Base-by-base conservation (phyloP, 2,888 invertebrate genomes). In the Patella pellucida region DNA sequence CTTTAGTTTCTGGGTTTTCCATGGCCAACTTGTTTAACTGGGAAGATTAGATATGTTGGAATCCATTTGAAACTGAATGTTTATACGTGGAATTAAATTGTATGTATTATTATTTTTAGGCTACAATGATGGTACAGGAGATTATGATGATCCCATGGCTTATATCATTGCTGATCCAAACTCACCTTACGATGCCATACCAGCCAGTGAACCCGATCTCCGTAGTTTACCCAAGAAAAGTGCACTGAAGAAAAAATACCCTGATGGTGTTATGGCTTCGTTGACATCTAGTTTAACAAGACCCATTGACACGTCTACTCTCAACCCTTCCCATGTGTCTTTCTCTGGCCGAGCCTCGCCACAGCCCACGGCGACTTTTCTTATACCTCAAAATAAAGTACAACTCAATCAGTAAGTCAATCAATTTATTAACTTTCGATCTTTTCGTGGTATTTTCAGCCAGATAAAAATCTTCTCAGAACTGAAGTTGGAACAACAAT, bases 131-230 rank as follows among this genome's bases (percentile, higher is more conserved):
- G 62, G 62, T 56, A 56, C 56, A 56, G 56, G 56, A 23, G 62
- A 62, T 23, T 62, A 62, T 62, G 62, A 62, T 23, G 62, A 62
- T 62, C 62, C 62, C 23, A 62, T 62, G 23, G 62, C 62, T 23
- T 62, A 62, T 7, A 23, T 62, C 7, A 62, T 62, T 19, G 19
- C 62, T 23, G 62, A 62, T 62, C 62, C 62, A 12, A 62, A 62
- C 23, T 62, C 62, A 62, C 80, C 85, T 16, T 89, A 85, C 75
- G 88, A 89, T 77, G 86, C 87, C 67, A 85, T 90, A 50, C 88
- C 89, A 7, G 87, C 88, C 68, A 84, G 84, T 73, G 91, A 92
- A 83, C 92, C 92, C 7, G 90, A 92, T 83, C 86, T 91, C 68
- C 82, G 75, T 69, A 90, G 90, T 76, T 83, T 83, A 78, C 92